A percentile compares a stretch with the other conserved stretches of the same genome.
Conservation (phyloP, 2,888 invertebrate species). For the Spicauda simplicius region DNA sequence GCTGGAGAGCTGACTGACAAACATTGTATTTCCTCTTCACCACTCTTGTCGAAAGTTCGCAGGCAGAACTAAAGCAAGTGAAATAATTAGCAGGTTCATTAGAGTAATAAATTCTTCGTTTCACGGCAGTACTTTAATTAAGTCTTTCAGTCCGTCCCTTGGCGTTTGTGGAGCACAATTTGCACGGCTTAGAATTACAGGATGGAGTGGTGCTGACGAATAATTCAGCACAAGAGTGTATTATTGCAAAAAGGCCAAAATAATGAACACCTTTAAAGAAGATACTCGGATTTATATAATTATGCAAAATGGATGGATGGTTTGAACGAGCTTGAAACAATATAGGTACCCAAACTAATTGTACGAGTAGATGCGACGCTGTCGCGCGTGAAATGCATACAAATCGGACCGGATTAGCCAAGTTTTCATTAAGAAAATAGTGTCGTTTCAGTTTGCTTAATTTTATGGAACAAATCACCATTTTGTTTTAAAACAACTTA, state of each 20-base stretch:
- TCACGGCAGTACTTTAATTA: constrained; percentile 27
- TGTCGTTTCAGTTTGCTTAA: too few relatives aligned
- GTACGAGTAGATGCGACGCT: too few relatives aligned
- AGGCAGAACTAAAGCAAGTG: constrained; percentile 5
- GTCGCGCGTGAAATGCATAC: too few relatives aligned
- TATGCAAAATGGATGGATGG: too few relatives aligned
- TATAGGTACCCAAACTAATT: too few relatives aligned
- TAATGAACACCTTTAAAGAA: background rate
- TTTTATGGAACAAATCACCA: too few relatives aligned
- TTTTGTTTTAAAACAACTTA: too few relatives aligned
- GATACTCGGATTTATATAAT: too few relatives aligned
- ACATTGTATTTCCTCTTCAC: background rate
- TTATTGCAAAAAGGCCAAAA: background rate
- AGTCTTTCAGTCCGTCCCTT: constrained; percentile 17
- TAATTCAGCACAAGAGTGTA: background rate
- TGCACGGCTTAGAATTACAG: constrained; percentile 8
- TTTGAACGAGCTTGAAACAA: too few relatives aligned
- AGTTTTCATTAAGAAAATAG: too few relatives aligned
- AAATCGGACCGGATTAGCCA: too few relatives aligned
- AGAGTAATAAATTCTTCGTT: constrained; percentile 27
- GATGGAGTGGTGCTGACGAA: background rate
- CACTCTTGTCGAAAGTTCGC: background rate
- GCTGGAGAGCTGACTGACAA: background rate
- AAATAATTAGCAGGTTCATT: constrained; percentile 27
- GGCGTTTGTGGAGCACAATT: constrained; percentile 12